Evolutionary conservation across 1,140 invertebrate species (phyloP).

Genomic region (Drosophila tropicalis): DNA sequence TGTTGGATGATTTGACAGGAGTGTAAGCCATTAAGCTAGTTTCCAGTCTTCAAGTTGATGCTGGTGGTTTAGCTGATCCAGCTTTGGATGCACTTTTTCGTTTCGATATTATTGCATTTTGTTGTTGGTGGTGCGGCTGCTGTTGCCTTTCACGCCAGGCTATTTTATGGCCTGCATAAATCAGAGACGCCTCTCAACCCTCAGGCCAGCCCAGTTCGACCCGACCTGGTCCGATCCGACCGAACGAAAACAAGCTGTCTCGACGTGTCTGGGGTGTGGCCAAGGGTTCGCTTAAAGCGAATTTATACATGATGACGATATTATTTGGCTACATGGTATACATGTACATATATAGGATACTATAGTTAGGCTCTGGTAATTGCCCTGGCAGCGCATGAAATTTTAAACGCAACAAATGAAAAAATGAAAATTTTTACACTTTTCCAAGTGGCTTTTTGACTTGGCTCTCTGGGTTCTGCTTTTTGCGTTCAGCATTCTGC

Average conservation of each 20-base stretch:
- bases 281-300: slow-evolving; percentile 37
- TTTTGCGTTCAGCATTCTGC: not conserved
- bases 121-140: slow-evolving; percentile 19
- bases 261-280: slow-evolving; percentile 15
- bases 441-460: slow-evolving; percentile 57
- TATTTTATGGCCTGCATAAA: slow-evolving; percentile 60
- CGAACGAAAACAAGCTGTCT: slow-evolving; percentile 21
- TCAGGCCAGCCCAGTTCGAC: not conserved
- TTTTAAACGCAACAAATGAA: slow-evolving; percentile 77
- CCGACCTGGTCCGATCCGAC: not conserved
- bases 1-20: slow-evolving; percentile 32
- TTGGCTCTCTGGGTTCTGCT: slow-evolving; percentile 55
- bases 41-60: slow-evolving; percentile 12
- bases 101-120: not conserved
- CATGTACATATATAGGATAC: slow-evolving; percentile 7
- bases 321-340: slow-evolving; percentile 32
- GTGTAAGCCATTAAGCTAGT: slow-evolving; percentile 41
- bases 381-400: slow-evolving; percentile 67
- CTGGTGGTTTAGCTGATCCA: not conserved
- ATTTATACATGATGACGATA: slow-evolving; percentile 67
- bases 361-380: slow-evolving; percentile 52
- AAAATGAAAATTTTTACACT: slow-evolving; percentile 50
- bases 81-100: slow-evolving; percentile 5
- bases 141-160: slow-evolving; percentile 42
- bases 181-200: slow-evolving; percentile 40